Evolutionary conservation across 1,140 invertebrate species (phyloP).

Genomic region (Zaprionus capensis): DNA sequence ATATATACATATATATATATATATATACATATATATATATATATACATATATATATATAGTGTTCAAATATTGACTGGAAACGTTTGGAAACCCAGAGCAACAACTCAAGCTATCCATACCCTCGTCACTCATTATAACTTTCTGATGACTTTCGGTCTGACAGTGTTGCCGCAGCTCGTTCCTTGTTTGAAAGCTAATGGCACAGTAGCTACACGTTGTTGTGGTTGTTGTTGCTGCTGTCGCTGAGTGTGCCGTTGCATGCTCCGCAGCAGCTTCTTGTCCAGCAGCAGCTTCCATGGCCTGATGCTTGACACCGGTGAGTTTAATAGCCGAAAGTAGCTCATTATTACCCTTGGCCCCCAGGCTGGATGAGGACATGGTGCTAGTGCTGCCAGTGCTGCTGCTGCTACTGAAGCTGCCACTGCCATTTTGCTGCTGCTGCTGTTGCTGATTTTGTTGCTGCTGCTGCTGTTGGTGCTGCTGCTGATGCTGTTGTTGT

Average conservation of each 20-base stretch:
- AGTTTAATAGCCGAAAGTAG: constrained; percentile 74
- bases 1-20: not conserved
- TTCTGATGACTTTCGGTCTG: constrained; percentile 88
- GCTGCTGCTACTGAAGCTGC: constrained; percentile 68
- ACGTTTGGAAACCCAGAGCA: not conserved
- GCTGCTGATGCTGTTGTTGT: constrained; percentile 63
- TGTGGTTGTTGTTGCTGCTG: constrained; percentile 65
- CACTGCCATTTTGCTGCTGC: constrained; percentile 62
- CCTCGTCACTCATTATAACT: constrained; percentile 89
- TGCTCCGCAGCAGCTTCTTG: constrained; percentile 41
- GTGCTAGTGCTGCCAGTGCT: constrained; percentile 71
- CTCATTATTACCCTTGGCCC: constrained; percentile 70
- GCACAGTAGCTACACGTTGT: constrained; percentile 87
- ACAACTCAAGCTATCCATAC: constrained; percentile 53
- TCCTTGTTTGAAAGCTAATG: constrained; percentile 86
- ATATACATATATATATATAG: too few relatives aligned
- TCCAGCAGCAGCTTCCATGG: constrained; percentile 15
- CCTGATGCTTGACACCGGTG: constrained; percentile 56
- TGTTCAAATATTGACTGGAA: not conserved
- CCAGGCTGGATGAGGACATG: constrained; percentile 61
- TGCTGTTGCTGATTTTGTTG: constrained; percentile 57
- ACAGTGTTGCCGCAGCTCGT: constrained; percentile 88
- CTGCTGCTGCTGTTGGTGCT: constrained; percentile 56
- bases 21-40: not conserved
- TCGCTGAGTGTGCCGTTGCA: constrained; percentile 53